Evolutionary conservation across 2,113 vertebrate genomes (phyloP).

Genomic region (Heterotis niloticus): DNA sequence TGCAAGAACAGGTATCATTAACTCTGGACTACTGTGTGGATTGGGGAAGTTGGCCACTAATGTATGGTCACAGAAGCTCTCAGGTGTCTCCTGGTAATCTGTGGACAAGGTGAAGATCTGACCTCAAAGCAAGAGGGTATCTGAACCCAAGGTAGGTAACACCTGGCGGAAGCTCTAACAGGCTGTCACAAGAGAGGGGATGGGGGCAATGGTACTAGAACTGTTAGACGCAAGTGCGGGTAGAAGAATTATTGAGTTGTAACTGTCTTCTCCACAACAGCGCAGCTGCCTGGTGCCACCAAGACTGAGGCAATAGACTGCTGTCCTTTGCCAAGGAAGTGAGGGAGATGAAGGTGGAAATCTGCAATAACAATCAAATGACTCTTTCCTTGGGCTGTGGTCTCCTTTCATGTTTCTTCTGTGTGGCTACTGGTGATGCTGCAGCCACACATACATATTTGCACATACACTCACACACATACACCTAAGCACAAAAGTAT

Average conservation of each 20-base stretch:
- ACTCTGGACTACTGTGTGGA: neutral
- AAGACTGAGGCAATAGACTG: no score
- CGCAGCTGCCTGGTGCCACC: no score
- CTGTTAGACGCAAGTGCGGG: neutral
- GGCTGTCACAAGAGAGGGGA: neutral
- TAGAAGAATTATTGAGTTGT: constrained; percentile 51
- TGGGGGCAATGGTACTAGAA: neutral
- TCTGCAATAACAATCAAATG: neutral
- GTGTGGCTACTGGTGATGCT: neutral
- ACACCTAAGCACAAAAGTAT: neutral
- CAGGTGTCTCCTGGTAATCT: neutral
- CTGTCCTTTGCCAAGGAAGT: neutral
- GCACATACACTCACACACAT: neutral
- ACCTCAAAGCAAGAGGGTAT: constrained; percentile 18
- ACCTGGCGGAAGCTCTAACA: neutral
- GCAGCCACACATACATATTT: no score
- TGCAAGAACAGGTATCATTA: neutral
- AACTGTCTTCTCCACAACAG: neutral
- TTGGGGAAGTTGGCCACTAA: neutral
- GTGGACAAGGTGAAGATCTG: constrained; percentile 22
- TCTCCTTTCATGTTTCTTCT: neutral
- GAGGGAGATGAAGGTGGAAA: constrained; percentile 22
- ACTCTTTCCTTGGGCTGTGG: neutral
- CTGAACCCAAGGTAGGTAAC: neutral
- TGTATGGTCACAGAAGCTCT: neutral